Evolutionary conservation across 2,888 invertebrate species (phyloP), one percentile per base, ranked within the genome.

Genomic region (Caenorhabditis sp.): DNA sequence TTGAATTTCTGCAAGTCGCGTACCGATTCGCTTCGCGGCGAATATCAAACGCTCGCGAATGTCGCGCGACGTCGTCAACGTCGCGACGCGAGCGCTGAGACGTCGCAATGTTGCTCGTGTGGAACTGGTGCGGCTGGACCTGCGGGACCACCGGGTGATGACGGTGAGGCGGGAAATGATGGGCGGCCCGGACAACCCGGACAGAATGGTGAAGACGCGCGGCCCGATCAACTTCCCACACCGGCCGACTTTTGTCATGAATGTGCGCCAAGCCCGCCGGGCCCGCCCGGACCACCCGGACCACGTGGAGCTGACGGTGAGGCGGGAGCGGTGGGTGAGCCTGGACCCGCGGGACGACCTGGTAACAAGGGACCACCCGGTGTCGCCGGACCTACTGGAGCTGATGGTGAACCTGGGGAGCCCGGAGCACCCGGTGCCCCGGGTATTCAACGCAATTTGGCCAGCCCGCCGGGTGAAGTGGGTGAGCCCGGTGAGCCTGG

Each of bases 1-100:
- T 63, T 86, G 57, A 82, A 81, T 61, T 86, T 83, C 78, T 86
- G 86, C 77, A 80, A 79, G 23, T 82, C 82, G 49, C 76, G 85
- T 24, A 80, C 84, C 26, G 77, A 78, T 49, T 81, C 81, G 23
- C 81, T 85, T 36, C 80, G 81, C 63, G 81, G 82, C 14, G 84
- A 85, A 65, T 85, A 82, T 77, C 69, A 70, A 58, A 65, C 70
- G 27, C 68, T 80, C 10, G 68, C 66, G 3, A 59, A 69, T 14
- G 74, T 62, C 58, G 66, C 70, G 21, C 70, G 74, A 5, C 50
- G 55, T 14, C 75, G 77, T 36, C 61, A 74, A 58, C 43, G 43
- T 43, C 76, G 76, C 65, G 60, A 76, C 54, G 55, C 60, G 17
- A 50, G 60, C 49, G 53, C 55, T 49, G 69, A 24, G 17, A 66